Conservation (phyloP, 2,797 vertebrate genomes). For the Parambassis ranga region DNA sequence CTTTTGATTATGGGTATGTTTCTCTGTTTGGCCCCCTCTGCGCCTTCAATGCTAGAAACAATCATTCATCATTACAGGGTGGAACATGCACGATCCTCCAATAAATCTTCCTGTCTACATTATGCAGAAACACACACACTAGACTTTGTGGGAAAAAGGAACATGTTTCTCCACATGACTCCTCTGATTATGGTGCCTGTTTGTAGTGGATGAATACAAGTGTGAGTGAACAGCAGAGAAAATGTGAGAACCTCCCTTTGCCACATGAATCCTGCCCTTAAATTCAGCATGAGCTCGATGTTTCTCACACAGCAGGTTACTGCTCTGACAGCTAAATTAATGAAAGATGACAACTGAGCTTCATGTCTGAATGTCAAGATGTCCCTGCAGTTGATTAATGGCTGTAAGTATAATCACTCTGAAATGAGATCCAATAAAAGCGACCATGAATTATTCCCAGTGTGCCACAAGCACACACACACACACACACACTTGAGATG, state of each 20-base stretch:
- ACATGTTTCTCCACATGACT: not conserved
- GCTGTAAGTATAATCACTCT: slow-evolving; percentile 1
- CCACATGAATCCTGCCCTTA: not conserved
- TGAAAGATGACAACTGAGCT: slow-evolving; percentile 11
- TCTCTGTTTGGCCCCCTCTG: not conserved
- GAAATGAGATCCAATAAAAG: slow-evolving; percentile 2
- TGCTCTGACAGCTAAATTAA: not conserved
- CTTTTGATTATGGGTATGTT: slow-evolving; percentile 3
- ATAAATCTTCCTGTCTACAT: not conserved
- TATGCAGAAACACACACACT: accelerated
- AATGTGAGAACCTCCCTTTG: not conserved
- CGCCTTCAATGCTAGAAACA: slow-evolving; percentile 3
- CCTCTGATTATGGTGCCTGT: not conserved
- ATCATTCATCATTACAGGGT: not conserved
- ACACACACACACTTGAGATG: slow-evolving; percentile 10
- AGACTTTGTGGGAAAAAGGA: not conserved
- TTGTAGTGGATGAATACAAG: not conserved
- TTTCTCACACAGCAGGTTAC: not conserved
- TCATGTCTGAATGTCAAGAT: slow-evolving; percentile 22
- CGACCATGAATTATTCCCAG: not conserved
- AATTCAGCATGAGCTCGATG: not conserved
- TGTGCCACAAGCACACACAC: not conserved
- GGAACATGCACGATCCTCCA: no score
- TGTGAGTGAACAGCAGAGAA: no score
- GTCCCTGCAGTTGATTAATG: slow-evolving; percentile 2